Evolutionary conservation across 2,888 invertebrate genomes (phyloP).

Genomic region (Cataglyphis livida): DNA sequence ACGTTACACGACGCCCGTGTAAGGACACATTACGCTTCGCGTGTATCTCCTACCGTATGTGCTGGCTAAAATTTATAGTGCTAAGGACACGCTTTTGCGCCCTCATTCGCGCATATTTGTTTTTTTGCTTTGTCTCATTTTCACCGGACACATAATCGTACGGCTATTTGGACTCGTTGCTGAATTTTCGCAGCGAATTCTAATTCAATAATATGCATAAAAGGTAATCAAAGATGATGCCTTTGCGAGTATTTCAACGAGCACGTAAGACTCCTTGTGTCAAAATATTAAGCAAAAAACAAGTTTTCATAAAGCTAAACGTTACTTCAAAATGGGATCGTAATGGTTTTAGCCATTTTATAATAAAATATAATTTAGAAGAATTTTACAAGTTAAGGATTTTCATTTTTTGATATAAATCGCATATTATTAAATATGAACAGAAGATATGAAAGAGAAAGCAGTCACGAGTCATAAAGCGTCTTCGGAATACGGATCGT

Average conservation of each 20-base stretch:
- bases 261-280: background rate
- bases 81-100: conserved; percentile 41
- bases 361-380: background rate
- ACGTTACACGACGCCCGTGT: conserved; percentile 62
- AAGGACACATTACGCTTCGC: conserved; percentile 59
- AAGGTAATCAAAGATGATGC: background rate
- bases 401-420: background rate
- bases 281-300: background rate
- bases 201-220: background rate
- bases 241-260: background rate
- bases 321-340: background rate
- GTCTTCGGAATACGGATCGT: conserved; percentile 40
- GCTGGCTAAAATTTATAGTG: conserved; percentile 58
- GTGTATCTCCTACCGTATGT: conserved; percentile 55
- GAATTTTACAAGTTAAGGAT: background rate
- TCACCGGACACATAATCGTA: conserved; percentile 23
- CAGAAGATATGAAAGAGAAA: background rate
- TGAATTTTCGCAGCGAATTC: background rate
- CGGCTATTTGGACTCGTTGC: background rate
- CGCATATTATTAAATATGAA: background rate
- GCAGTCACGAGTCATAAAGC: conserved; percentile 59
- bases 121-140: conserved; percentile 24
- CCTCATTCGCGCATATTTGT: conserved; percentile 9
- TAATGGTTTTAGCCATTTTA: background rate
- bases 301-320: background rate